Conservation (phyloP, 2,113 vertebrate genomes). For the Protobothrops mucrosquamatus region DNA sequence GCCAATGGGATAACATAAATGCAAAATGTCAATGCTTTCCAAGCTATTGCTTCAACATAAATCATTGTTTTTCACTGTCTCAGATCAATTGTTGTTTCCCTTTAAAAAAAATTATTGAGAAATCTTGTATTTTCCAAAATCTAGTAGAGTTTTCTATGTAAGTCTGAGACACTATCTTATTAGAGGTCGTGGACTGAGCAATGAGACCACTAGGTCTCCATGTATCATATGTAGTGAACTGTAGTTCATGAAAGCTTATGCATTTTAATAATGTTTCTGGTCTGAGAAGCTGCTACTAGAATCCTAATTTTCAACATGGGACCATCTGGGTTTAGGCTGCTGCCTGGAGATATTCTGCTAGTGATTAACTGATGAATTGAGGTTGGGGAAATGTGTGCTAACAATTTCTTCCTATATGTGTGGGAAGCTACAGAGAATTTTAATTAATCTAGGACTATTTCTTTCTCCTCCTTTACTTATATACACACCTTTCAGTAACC, state of each 20-base stretch:
- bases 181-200: not conserved
- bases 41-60: not conserved
- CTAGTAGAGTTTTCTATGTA: not conserved
- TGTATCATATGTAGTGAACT: not conserved
- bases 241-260: not conserved
- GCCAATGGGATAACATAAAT: not conserved
- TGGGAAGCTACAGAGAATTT: not conserved
- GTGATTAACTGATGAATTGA: not conserved
- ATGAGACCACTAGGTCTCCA: not conserved
- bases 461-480: not conserved
- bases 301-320: not conserved
- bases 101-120: not conserved
- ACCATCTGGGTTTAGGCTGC: not conserved
- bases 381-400: not conserved
- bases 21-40: not conserved
- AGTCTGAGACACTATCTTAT: not conserved
- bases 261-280: not conserved
- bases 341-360: not conserved
- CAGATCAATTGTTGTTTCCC: not conserved
- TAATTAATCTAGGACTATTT: not conserved
- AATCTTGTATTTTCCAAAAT: not conserved
- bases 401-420: not conserved
- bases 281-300: not conserved
- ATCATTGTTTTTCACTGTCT: not conserved
- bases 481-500: not conserved